phyloP scores from a whole-genome alignment of 2,113 vertebrate species.

The Aythya baeri region DNA sequence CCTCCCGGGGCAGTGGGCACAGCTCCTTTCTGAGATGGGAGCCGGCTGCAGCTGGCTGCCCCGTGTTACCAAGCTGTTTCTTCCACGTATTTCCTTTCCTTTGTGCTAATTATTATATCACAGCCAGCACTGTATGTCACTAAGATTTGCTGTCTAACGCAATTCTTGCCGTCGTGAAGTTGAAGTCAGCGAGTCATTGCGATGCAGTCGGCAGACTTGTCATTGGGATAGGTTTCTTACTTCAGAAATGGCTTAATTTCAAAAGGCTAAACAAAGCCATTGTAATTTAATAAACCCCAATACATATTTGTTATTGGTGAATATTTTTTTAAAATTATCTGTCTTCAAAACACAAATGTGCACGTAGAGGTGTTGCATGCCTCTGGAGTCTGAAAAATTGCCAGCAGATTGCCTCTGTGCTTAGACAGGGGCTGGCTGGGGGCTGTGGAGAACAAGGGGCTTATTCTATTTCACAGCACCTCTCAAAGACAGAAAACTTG shows the following conservation, averaged over 20 bases:
- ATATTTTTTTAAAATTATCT: not conserved
- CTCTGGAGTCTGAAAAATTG: not conserved
- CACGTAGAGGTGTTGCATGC: not conserved
- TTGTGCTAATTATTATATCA: not conserved
- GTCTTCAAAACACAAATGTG: not conserved
- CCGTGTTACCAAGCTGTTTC: not conserved
- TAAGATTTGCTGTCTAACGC: constrained; percentile 5
- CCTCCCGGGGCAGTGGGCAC: not conserved
- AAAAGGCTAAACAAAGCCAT: not conserved
- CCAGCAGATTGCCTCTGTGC: not conserved
- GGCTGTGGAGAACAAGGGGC: constrained; percentile 7
- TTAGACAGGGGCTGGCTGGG: not conserved
- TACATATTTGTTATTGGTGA: not conserved
- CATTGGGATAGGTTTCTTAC: not conserved
- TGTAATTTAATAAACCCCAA: not conserved
- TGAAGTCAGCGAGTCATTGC: not conserved
- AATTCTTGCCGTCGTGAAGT: not conserved
- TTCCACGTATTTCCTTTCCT: not conserved
- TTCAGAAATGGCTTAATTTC: not conserved
- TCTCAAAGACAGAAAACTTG: not conserved
- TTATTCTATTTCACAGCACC: constrained; percentile 35
- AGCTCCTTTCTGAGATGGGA: not conserved
- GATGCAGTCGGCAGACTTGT: not conserved
- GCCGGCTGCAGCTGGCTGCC: not conserved
- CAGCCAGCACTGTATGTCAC: not conserved